Percentiles rank a stretch among this genome's conserved stretches.
Evolutionary conservation across 2,113 vertebrate genomes (phyloP).

Genomic region (Sinocyclocheilus grahami): DNA sequence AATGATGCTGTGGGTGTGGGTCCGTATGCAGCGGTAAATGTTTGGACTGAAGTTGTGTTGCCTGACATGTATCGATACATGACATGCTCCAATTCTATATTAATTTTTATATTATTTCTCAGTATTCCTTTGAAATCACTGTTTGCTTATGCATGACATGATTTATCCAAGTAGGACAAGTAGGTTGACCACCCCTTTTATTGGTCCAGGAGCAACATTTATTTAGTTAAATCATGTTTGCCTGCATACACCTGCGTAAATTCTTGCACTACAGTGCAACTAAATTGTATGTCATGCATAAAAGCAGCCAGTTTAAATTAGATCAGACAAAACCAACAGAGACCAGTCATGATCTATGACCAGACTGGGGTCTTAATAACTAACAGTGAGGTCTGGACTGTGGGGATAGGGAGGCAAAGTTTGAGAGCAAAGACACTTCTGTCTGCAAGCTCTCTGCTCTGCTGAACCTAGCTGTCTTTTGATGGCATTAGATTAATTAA

Average conservation of each 20-base stretch:
- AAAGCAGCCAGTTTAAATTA: neutral
- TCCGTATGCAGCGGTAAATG: neutral
- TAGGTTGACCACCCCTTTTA: neutral
- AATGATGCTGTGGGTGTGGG: neutral
- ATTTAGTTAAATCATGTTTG: neutral
- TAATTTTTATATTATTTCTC: too few relatives aligned
- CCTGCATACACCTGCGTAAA: neutral
- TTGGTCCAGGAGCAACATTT: neutral
- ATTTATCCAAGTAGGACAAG: neutral
- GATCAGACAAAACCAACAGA: slow-evolving; percentile 27
- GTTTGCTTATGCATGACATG: neutral
- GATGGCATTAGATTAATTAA: slow-evolving; percentile 82
- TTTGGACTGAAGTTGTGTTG: neutral
- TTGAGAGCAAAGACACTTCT: slow-evolving; percentile 56
- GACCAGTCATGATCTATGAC: slow-evolving; percentile 59
- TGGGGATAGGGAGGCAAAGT: slow-evolving; percentile 48
- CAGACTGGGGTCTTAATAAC: slow-evolving; percentile 74
- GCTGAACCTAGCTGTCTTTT: slow-evolving; percentile 78
- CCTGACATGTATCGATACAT: neutral
- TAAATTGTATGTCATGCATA: neutral
- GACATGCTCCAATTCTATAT: neutral
- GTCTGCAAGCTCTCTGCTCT: slow-evolving; percentile 74
- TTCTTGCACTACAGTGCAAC: neutral
- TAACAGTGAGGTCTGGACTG: slow-evolving; percentile 48
- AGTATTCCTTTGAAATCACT: neutral